Evolutionary conservation across 2,797 vertebrate genomes (phyloP), one percentile per base, ranked within the genome.

Genomic region (Alosa sapidissima): DNA sequence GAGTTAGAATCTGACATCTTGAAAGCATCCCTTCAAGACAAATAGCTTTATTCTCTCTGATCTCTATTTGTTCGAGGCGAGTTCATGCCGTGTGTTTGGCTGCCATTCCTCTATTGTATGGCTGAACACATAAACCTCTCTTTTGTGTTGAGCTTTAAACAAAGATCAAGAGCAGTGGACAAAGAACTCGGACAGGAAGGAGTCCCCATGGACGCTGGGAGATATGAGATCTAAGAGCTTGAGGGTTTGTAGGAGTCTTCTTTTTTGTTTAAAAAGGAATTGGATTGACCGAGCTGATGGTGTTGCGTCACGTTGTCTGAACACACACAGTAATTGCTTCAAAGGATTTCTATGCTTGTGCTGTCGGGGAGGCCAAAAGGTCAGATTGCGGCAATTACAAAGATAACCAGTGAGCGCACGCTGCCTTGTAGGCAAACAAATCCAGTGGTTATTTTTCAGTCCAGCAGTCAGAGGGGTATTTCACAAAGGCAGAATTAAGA

Each of bases 271-370:
- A 36, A 9, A 24, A 62, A 47, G 41, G 72, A 78, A 78, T 78
- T 41, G 36, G 36, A 78, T 78, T 78, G 72, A 78, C 41, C 16
- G 14, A 45, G 72, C 72, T 47, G 72, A 78, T 47, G 7, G 36
- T 28, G 10, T 45, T 21, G 41, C 41, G 19, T 45, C 72, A 21
- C 68, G 16, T 21, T 36, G 36, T 72, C 36, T 41, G 9, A 78
- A 21, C 72, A 78, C 72, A 78, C 45, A 78, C 72, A 78, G 72
- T 78, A 78, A 78, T 78, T 78, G 72, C 72, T 47, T 78, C 72
- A 78, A 78, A 78, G 72, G 72, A 47, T 47, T 78, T 78, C 72
- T 47, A 9, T 47, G 72, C 72, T 45, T 78, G 45, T 78, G 72
- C 41, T 21, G 41, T 47, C 16, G 19, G 7, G 2, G 41, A 78